These are phyloP conservation scores for Meteorus cinctellus DNA, from an alignment of 2,888 invertebrate genomes.

Conservation along the genomic window DNA sequence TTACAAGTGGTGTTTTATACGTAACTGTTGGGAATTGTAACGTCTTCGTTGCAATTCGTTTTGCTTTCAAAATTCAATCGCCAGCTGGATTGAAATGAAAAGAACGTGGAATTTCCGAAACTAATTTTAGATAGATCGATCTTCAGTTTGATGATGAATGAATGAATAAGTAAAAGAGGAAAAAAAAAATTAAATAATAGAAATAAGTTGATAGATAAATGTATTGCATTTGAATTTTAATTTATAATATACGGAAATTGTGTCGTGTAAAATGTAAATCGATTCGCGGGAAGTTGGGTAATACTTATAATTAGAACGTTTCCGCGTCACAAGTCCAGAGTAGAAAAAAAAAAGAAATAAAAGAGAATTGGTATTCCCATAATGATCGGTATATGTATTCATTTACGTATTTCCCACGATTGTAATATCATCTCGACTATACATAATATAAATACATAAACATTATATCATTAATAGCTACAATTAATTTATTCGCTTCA, in stretches of 20 bases:
- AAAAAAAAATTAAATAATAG: not conserved
- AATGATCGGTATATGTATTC: slow-evolving; percentile 30
- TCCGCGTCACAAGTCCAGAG: slow-evolving; percentile 28
- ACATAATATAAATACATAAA: slow-evolving; percentile 1
- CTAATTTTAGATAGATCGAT: slow-evolving; percentile 2
- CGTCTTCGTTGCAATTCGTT: slow-evolving; percentile 52
- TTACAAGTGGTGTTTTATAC: slow-evolving; percentile 31
- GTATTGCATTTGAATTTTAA: not conserved
- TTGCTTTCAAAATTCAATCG: slow-evolving; percentile 44
- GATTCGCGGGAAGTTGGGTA: slow-evolving; percentile 38
- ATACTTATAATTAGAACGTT: slow-evolving; percentile 42
- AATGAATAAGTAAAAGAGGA: not conserved
- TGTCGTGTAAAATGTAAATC: slow-evolving; percentile 36
- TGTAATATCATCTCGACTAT: not conserved
- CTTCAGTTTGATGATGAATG: not conserved
- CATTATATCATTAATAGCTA: slow-evolving; percentile 2
- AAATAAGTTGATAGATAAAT: not conserved
- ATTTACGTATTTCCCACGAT: slow-evolving; percentile 32
- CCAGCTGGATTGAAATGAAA: slow-evolving; percentile 30
- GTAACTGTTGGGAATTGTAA: slow-evolving; percentile 45
- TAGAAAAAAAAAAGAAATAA: slow-evolving; percentile 6
- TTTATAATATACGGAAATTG: not conserved
- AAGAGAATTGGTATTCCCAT: slow-evolving; percentile 38
- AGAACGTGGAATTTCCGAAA: not conserved
- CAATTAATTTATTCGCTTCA: slow-evolving; percentile 36